phyloP scores from a whole-genome alignment of 2,113 vertebrate genomes.

The Clarias macrocephalus region DNA sequence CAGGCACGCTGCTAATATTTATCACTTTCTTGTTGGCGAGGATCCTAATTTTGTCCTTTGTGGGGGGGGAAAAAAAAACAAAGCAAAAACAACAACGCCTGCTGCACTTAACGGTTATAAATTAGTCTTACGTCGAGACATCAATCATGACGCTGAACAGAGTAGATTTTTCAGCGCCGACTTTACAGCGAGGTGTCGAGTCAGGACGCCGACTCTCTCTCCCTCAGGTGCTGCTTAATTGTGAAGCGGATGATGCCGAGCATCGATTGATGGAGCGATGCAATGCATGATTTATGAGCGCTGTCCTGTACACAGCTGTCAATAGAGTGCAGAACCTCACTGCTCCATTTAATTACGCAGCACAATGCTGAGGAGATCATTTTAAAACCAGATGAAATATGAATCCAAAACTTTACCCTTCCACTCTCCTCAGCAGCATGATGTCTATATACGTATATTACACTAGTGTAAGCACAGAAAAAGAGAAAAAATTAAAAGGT shows the following conservation, averaged over 20 bases:
- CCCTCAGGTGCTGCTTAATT: conserved; percentile 35
- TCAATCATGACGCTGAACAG: not conserved
- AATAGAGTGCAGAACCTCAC: conserved; percentile 18
- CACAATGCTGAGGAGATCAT: conserved; percentile 15
- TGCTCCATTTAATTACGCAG: conserved; percentile 26
- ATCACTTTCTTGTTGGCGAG: not conserved
- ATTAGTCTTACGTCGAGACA: not conserved
- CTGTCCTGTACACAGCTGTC: conserved; percentile 31
- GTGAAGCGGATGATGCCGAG: conserved; percentile 16
- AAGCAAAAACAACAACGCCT: not conserved
- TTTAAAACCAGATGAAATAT: not conserved
- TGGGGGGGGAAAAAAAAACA: too few relatives aligned
- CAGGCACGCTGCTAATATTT: not conserved
- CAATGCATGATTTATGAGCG: conserved; percentile 33
- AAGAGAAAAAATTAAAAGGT: too few relatives aligned
- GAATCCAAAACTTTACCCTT: conserved; percentile 17
- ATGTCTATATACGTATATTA: not conserved
- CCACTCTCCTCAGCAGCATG: conserved; percentile 16
- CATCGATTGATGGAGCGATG: conserved; percentile 13
- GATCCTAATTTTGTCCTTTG: not conserved
- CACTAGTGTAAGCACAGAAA: too few relatives aligned
- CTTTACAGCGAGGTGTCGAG: not conserved
- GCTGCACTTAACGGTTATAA: conserved; percentile 4
- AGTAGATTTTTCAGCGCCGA: not conserved
- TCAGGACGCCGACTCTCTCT: conserved; percentile 1